These are phyloP conservation scores for Agrochola macilenta DNA, from an alignment of 2,888 invertebrate genomes.

Conservation along the genomic window DNA sequence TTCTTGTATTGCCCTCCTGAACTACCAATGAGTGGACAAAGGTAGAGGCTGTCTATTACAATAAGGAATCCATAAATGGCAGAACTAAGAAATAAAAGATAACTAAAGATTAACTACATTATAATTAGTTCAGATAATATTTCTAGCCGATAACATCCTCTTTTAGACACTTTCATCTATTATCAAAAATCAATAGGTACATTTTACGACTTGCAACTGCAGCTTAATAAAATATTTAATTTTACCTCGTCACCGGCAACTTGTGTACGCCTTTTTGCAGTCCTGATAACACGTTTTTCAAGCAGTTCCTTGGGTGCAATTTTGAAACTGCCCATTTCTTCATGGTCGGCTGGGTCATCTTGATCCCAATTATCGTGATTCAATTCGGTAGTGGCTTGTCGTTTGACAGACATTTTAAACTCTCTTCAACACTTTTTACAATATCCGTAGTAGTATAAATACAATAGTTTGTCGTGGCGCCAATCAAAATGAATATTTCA, in stretches of 20 bases:
- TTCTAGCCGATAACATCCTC: neutral
- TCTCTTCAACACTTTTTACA: slow-evolving; percentile 14
- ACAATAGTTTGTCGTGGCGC: slow-evolving; percentile 49
- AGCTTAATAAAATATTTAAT: slow-evolving; percentile 1
- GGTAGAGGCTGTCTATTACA: neutral
- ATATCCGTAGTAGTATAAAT: slow-evolving; percentile 17
- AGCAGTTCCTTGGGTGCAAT: slow-evolving; percentile 92
- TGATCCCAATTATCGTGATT: slow-evolving; percentile 97
- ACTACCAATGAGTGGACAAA: neutral
- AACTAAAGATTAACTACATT: neutral
- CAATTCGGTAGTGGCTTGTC: slow-evolving; percentile 93
- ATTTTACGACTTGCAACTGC: no score
- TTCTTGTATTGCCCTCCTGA: neutral
- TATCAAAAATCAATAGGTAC: neutral
- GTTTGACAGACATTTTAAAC: slow-evolving; percentile 92
- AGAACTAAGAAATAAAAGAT: neutral
- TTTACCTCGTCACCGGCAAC: slow-evolving; percentile 69
- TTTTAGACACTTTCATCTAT: neutral
- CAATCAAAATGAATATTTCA: slow-evolving; percentile 53
- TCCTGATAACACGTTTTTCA: slow-evolving; percentile 94
- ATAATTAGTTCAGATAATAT: neutral
- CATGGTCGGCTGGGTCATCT: slow-evolving; percentile 92
- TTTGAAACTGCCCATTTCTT: slow-evolving; percentile 94
- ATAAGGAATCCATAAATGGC: neutral
- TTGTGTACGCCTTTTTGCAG: slow-evolving; percentile 92